Percentiles rank a stretch among this genome's conserved stretches.
phyloP scores from a whole-genome alignment of 37 sponge, comb jelly and placozoan genomes.

The Bolinopsis microptera region DNA sequence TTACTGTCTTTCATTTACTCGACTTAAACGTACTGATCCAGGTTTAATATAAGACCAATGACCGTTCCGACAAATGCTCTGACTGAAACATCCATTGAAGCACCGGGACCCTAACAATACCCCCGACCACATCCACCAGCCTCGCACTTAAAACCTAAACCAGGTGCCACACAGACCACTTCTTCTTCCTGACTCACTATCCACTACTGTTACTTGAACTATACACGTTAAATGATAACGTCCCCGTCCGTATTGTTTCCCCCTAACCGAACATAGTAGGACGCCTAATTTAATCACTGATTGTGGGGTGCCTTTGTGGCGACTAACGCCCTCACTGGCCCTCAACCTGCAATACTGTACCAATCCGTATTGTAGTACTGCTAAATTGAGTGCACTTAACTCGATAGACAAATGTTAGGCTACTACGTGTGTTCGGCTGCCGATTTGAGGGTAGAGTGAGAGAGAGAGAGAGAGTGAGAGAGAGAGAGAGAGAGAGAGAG shows the following conservation, averaged over 20 bases:
- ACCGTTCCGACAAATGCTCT: not conserved
- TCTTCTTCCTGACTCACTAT: too few species aligned
- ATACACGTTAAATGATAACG: not conserved
- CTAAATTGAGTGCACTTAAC: not conserved
- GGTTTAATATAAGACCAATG: not conserved
- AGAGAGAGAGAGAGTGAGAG: not conserved
- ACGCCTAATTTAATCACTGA: not conserved
- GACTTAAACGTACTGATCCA: too few species aligned
- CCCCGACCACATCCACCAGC: too few species aligned
- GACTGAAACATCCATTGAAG: not conserved
- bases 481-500: not conserved
- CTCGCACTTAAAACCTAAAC: too few species aligned
- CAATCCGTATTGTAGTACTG: not conserved
- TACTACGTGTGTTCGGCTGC: not conserved
- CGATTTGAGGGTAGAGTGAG: not conserved
- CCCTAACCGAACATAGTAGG: not conserved
- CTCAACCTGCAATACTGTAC: not conserved
- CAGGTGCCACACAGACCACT: too few species aligned
- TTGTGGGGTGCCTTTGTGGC: not conserved
- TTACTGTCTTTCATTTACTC: too few species aligned
- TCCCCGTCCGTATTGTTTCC: slow-evolving; percentile 6
- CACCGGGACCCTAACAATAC: not conserved
- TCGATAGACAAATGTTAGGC: not conserved
- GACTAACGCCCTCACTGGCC: not conserved
- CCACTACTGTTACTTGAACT: not conserved